Evolutionary conservation across 2,113 vertebrate species (phyloP), one percentile per base, ranked within the genome.

Genomic region (Excalfactoria chinensis): DNA sequence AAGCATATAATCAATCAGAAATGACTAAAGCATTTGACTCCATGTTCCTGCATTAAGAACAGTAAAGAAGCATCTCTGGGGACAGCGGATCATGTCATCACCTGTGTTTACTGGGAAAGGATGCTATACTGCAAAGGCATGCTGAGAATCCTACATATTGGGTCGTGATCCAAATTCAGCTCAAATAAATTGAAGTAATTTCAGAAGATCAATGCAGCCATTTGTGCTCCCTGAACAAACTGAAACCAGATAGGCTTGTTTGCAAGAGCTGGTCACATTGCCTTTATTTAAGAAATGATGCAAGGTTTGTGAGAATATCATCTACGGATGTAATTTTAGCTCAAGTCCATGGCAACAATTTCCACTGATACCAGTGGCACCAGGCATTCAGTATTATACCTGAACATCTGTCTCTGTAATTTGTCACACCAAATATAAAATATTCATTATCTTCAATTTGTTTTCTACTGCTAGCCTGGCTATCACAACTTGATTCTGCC

Each of bases 71-170:
- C n/a, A n/a, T 44, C 84, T 59, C 51, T 59, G 43, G 60, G 37
- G 70, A 62, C 41, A 80, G 16, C 0, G 4, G 26, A 7, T 66
- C 25, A 6, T 77, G 37, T n/a, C 8, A 80, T 73, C 53, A 53
- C 8, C 35, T 30, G 15, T 53, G 14, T 26, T 60, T 64, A 40
- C 20, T 35, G 7, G 15, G n/a, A 90, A 13, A 13, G 19, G 6
- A 32, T 75, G 32, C 72, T 48, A 44, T 26, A 64, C 25, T 0
- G 1, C 58, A 64, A 13, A 14, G 67, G 67, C 37, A 20, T 32
- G 40, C 11, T 30, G 13, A 44, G 32, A 32, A 13, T 64, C 18
- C n/a, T 2, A 0, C 13, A 2, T 26, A 7, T 12, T 1, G 3
- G 15, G 8, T 71, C 67, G 44, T 9, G 18, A 44, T 73, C 14